Conservation (phyloP, 2,113 vertebrate genomes). For the Dipodomys merriami region DNA sequence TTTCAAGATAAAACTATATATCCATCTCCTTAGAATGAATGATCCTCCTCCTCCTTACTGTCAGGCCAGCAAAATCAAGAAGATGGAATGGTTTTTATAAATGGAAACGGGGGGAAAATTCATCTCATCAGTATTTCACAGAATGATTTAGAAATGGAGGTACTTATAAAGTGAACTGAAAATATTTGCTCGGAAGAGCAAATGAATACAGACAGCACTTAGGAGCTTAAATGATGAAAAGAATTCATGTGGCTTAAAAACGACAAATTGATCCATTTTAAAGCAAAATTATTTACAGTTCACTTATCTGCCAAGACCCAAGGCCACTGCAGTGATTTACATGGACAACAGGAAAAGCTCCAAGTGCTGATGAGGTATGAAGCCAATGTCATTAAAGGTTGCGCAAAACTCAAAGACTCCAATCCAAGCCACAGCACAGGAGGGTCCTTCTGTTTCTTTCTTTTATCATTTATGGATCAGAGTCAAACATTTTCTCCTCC, state of each 20-base stretch:
- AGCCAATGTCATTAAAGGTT: constrained; percentile 59
- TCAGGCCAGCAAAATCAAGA: neutral
- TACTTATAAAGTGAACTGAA: constrained; percentile 72
- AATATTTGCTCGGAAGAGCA: constrained; percentile 71
- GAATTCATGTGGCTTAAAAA: constrained; percentile 78
- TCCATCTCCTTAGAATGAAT: constrained; percentile 6
- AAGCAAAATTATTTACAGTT: constrained; percentile 81
- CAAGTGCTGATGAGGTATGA: constrained; percentile 49
- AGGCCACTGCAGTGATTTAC: constrained; percentile 52
- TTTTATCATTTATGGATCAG: neutral
- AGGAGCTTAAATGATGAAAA: constrained; percentile 73
- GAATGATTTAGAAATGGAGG: constrained; percentile 59
- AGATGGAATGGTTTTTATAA: constrained; percentile 48
- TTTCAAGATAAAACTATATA: constrained; percentile 21
- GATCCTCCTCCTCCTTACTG: neutral
- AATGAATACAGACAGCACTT: constrained; percentile 73
- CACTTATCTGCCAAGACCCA: constrained; percentile 69
- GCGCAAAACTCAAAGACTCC: neutral
- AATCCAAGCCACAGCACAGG: neutral
- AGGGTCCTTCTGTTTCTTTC: neutral
- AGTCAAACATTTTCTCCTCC: constrained; percentile 29
- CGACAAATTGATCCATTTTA: constrained; percentile 77
- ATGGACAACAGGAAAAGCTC: constrained; percentile 60
- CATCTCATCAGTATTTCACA: constrained; percentile 61
- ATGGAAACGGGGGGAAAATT: constrained; percentile 23